A percentile compares a stretch with the other conserved stretches of the same genome.
These are phyloP conservation scores for Tethya wilhelma DNA, from an alignment of 37 sponge, comb jelly and placozoan genomes.

Conservation along the genomic window DNA sequence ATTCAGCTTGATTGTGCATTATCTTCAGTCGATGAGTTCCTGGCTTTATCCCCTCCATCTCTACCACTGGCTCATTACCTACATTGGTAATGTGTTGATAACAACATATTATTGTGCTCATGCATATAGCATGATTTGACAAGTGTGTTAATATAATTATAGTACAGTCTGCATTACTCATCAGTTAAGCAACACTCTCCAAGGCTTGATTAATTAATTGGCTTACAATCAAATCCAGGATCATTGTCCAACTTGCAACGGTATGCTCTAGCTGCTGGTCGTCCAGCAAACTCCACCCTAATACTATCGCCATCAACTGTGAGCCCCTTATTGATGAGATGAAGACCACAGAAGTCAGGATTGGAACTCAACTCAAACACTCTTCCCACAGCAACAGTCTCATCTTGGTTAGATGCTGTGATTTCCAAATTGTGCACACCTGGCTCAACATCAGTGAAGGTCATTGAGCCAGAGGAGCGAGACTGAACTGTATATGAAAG, in stretches of 20 bases:
- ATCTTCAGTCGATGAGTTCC: constrained; percentile 16
- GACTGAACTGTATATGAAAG: neutral
- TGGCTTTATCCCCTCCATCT: neutral
- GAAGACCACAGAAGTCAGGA: constrained; percentile 2
- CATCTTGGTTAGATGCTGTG: no score
- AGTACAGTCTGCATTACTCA: no score
- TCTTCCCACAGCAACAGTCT: neutral
- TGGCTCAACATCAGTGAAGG: neutral
- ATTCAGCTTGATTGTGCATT: constrained; percentile 10
- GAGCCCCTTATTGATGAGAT: constrained; percentile 13
- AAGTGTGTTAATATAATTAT: no score
- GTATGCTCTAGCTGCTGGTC: neutral
- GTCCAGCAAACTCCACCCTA: constrained; percentile 9
- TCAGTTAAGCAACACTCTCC: no score
- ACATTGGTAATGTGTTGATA: neutral
- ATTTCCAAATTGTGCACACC: no score
- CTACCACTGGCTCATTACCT: neutral
- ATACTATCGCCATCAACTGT: neutral
- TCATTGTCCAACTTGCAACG: constrained; percentile 8
- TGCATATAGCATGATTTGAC: no score
- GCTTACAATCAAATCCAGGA: constrained; percentile 17
- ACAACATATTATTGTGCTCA: no score
- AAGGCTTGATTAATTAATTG: neutral
- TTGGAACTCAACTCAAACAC: neutral
- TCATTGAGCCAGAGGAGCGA: neutral